Conservation (phyloP, 1,140 invertebrate genomes). For the Rhizoglyphus robini region DNA sequence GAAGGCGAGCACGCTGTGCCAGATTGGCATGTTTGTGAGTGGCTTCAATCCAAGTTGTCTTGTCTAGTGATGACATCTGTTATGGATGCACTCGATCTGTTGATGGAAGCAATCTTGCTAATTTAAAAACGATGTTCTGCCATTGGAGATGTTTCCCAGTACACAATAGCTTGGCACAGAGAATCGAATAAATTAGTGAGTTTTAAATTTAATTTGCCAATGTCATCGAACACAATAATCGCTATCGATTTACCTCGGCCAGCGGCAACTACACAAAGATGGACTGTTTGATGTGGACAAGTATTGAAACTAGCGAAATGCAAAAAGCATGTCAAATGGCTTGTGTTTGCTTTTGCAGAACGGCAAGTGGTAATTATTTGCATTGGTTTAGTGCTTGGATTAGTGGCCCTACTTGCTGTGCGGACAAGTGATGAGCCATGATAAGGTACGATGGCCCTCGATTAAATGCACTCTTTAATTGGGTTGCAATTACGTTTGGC, state of each 20-base stretch:
- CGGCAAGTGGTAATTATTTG: background rate
- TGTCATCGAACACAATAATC: no score
- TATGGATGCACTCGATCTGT: background rate
- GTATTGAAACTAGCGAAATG: background rate
- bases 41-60: background rate
- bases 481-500: no score
- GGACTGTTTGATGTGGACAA: no score
- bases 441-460: no score
- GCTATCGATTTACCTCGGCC: background rate
- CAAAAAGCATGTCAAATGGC: constrained; percentile 3
- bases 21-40: background rate
- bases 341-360: background rate
- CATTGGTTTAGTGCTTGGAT: background rate
- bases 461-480: no score
- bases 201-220: no score
- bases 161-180: no score
- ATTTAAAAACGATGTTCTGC: constrained; percentile 6
- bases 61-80: constrained; percentile 1
- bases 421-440: no score
- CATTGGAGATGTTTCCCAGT: background rate
- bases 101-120: background rate
- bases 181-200: no score
- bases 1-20: no score
- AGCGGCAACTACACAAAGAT: no score
- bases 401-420: background rate